Percentiles rank a stretch among this genome's conserved stretches.
These are phyloP conservation scores for Cacatua alba DNA, from an alignment of 2,113 vertebrate genomes.

Conservation along the genomic window DNA sequence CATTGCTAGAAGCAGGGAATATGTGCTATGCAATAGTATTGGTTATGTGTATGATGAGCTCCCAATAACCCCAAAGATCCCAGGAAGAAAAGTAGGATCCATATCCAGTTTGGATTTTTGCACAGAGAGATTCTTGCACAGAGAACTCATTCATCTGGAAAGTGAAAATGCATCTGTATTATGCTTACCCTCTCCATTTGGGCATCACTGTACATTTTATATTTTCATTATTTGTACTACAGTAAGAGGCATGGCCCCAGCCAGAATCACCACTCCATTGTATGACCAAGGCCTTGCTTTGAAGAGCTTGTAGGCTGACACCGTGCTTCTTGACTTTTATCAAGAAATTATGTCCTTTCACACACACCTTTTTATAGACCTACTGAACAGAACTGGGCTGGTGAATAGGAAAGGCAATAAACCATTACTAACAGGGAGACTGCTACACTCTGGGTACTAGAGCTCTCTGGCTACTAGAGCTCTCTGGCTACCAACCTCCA, in stretches of 20 bases:
- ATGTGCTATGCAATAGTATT: background rate
- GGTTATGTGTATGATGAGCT: background rate
- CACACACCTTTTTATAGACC: background rate
- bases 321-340: background rate
- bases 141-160: background rate
- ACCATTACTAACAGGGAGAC: background rate
- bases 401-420: background rate
- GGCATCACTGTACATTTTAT: background rate
- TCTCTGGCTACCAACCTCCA: background rate
- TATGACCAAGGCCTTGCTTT: background rate
- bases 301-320: background rate
- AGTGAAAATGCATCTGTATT: background rate
- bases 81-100: background rate
- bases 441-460: background rate
- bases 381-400: background rate
- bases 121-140: background rate
- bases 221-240: background rate
- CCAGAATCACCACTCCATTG: background rate
- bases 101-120: background rate
- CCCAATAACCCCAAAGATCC: background rate
- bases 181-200: background rate
- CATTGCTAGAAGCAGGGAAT: background rate
- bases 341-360: background rate
- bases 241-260: background rate
- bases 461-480: background rate